Evolutionary conservation across 2,113 vertebrate species (phyloP).

Genomic region (Ctenomys sociabilis): DNA sequence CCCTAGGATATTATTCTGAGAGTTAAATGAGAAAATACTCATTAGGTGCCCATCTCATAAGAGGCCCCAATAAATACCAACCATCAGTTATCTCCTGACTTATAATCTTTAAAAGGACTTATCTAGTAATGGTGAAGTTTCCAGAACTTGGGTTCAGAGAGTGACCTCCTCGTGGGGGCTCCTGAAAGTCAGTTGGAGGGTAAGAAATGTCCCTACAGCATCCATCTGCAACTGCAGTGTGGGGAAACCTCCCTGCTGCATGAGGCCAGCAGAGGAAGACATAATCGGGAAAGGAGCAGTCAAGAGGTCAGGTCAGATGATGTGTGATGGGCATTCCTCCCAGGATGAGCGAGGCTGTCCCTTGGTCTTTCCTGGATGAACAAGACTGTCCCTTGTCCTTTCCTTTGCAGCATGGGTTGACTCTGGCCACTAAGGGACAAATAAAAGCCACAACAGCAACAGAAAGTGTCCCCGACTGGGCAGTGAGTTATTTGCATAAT

Average conservation of each 20-base stretch:
- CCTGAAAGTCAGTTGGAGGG: slow-evolving; percentile 38
- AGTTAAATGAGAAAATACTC: neutral
- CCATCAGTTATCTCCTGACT: neutral
- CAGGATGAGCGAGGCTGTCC: neutral
- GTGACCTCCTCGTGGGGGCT: neutral
- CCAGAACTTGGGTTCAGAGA: slow-evolving; percentile 66
- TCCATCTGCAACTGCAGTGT: slow-evolving; percentile 61
- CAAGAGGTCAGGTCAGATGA: neutral
- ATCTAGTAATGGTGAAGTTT: slow-evolving; percentile 35
- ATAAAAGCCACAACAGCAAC: neutral
- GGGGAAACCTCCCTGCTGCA: slow-evolving; percentile 20
- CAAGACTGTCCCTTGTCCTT: neutral
- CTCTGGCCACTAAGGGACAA: slow-evolving; percentile 19
- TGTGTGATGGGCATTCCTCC: neutral
- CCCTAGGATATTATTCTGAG: neutral
- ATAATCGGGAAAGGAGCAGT: slow-evolving; percentile 12
- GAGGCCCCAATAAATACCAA: too few relatives aligned
- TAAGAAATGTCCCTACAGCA: slow-evolving; percentile 61
- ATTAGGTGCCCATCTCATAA: fast-evolving
- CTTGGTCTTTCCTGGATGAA: neutral
- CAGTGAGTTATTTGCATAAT: slow-evolving; percentile 71
- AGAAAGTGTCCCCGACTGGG: slow-evolving; percentile 29
- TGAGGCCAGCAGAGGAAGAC: slow-evolving; percentile 69
- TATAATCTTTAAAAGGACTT: neutral
- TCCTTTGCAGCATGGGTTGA: neutral